These are phyloP conservation scores for Drosophila navojoa DNA, from an alignment of 1,140 invertebrate species.

Conservation along the genomic window DNA sequence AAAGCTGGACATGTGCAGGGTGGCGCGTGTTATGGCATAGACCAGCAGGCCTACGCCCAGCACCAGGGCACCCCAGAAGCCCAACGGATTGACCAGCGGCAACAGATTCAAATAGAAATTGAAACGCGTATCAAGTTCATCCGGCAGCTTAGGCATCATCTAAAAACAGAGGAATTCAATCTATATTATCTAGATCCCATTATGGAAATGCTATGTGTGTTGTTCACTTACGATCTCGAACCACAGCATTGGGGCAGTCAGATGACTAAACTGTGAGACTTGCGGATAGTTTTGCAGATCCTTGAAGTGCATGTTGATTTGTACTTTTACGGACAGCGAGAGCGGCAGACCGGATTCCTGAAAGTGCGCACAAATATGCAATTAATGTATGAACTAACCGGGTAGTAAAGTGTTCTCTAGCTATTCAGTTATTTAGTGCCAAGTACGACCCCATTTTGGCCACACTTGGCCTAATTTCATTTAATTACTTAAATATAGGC, in stretches of 20 bases:
- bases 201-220: neutral
- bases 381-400: slow-evolving; percentile 39
- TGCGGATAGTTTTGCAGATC: slow-evolving; percentile 87
- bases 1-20: slow-evolving; percentile 69
- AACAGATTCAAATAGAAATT: slow-evolving; percentile 89
- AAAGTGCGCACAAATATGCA: slow-evolving; percentile 44
- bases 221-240: slow-evolving; percentile 91
- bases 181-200: neutral
- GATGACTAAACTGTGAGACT: slow-evolving; percentile 87
- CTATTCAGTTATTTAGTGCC: slow-evolving; percentile 4
- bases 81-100: slow-evolving; percentile 86
- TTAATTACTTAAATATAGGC: slow-evolving; percentile 46
- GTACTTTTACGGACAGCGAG: slow-evolving; percentile 89
- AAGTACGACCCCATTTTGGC: slow-evolving; percentile 51
- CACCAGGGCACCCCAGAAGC: slow-evolving; percentile 86
- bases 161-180: slow-evolving; percentile 67
- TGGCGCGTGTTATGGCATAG: slow-evolving; percentile 77
- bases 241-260: slow-evolving; percentile 91
- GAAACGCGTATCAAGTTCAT: slow-evolving; percentile 87
- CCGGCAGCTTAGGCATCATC: slow-evolving; percentile 88
- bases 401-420: slow-evolving; percentile 4
- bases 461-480: slow-evolving; percentile 61
- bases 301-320: slow-evolving; percentile 92
- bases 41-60: slow-evolving; percentile 85
- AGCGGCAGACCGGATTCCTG: slow-evolving; percentile 90